Evolutionary conservation across 2,797 vertebrate genomes (phyloP).

Genomic region (Gallinago nigripennis): DNA sequence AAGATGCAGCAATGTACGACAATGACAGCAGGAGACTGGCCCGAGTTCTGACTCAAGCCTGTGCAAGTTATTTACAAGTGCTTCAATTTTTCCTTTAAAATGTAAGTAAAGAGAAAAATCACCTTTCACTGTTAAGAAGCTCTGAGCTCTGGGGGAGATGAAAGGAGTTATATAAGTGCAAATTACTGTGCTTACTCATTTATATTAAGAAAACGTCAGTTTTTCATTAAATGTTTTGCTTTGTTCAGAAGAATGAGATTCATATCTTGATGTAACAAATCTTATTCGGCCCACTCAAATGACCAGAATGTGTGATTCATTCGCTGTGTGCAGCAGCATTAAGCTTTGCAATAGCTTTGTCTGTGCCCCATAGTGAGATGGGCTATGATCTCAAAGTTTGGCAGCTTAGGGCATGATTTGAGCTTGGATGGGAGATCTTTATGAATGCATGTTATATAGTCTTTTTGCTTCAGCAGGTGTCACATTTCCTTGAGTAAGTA

Average conservation of each 20-base stretch:
- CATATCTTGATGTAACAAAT: neutral
- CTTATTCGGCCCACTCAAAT: neutral
- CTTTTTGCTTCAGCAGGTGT: neutral
- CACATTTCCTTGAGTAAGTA: neutral
- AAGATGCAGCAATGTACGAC: neutral
- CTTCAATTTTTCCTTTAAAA: constrained; percentile 5
- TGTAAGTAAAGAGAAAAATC: neutral
- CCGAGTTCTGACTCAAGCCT: neutral
- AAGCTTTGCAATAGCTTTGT: neutral
- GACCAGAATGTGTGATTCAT: constrained; percentile 23
- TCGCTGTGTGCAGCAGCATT: neutral
- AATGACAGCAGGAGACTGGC: neutral
- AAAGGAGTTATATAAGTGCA: constrained; percentile 9
- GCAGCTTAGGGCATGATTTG: neutral
- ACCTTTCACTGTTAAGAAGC: constrained; percentile 1
- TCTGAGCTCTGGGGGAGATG: neutral
- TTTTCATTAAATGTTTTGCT: constrained; percentile 29
- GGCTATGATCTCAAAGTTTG: constrained; percentile 9
- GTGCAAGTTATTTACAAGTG: neutral
- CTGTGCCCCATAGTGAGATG: neutral
- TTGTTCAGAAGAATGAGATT: constrained; percentile 21
- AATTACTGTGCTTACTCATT: constrained; percentile 33
- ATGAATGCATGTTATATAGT: neutral
- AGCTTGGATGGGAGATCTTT: neutral
- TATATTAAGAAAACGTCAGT: neutral